Base-by-base conservation (phyloP, 2,888 invertebrate species). In the Chloroclystis v-ata region DNA sequence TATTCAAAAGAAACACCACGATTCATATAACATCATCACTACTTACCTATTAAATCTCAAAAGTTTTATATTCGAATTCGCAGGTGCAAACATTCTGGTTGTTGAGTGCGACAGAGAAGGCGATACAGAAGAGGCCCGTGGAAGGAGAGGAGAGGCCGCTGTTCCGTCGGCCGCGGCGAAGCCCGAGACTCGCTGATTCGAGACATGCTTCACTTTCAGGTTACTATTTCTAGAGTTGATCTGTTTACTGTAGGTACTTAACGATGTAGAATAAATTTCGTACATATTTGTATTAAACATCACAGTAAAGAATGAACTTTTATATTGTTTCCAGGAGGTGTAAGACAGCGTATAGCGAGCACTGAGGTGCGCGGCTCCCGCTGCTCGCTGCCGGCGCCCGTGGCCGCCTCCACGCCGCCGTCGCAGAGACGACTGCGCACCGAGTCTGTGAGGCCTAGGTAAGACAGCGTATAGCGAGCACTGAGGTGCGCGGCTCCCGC, bases 151-250 rank as follows among this genome's bases (percentile, higher is more conserved):
- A 94, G 58, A 93, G 95, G 4, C 96, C 95, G 0, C 77, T 96
- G 35, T 96, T 96, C 77, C 95, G 95, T 67, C 90, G 95, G 29
- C 95, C 95, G 24, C 89, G 95, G 13, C 89, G 93, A 56, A 95
- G 94, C 74, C 95, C 95, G 0, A 92, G 94, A 60, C 78, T 95
- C 49, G 91, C 93, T 43, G 94, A 94, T 60, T 94, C 94, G 0
- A 89, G 95, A 35, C 94, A 94, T 61, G 91, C 94, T 0, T 95
- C 94, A 3, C 81, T 94, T 30, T 90, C 92, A 72, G 93, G 92
- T 63, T 20, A 5, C 5, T 28, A 2, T 26, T 44, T 28, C 4
- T 41, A 66, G 67, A n/a, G n/a, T n/a, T n/a, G n/a, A n/a, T n/a
- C n/a, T n/a, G n/a, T n/a, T n/a, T n/a, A n/a, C n/a, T n/a, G n/a